These are phyloP conservation scores for Dipodomys merriami DNA, from an alignment of 2,113 vertebrate species.

Conservation along the genomic window DNA sequence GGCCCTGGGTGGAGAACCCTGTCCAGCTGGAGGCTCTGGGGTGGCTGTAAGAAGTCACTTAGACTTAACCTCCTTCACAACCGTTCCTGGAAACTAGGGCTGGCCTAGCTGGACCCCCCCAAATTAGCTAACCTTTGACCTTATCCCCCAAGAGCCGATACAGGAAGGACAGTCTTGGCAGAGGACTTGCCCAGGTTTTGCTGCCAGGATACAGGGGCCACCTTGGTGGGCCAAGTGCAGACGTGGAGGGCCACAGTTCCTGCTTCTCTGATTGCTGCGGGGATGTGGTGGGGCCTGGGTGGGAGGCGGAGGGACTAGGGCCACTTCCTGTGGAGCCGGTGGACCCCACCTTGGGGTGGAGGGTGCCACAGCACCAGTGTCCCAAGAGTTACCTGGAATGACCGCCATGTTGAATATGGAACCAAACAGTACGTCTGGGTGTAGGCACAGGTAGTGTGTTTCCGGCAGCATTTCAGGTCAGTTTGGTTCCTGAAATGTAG, in stretches of 20 bases:
- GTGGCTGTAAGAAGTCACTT: too few relatives aligned
- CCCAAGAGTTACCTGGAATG: too few relatives aligned
- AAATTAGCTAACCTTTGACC: accelerated
- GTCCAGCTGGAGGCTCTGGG: too few relatives aligned
- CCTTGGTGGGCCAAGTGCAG: too few relatives aligned
- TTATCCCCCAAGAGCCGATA: too few relatives aligned
- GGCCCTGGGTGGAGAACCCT: too few relatives aligned
- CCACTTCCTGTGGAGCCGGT: too few relatives aligned
- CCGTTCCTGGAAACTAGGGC: too few relatives aligned
- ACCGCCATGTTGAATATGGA: background rate
- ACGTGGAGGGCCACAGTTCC: background rate
- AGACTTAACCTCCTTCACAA: too few relatives aligned
- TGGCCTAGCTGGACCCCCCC: too few relatives aligned
- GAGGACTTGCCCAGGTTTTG: background rate
- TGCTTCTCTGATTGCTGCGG: background rate
- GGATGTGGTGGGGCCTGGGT: background rate
- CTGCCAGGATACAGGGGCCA: accelerated
- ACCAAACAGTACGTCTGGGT: background rate
- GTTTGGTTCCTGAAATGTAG: background rate
- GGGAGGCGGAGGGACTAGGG: too few relatives aligned
- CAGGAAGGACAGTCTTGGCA: background rate
- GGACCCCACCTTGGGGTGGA: too few relatives aligned
- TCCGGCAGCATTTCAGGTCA: background rate
- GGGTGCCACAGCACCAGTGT: background rate
- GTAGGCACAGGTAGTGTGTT: background rate